Base-by-base conservation (phyloP, 1,140 invertebrate species). In the Asbolus verrucosus region DNA sequence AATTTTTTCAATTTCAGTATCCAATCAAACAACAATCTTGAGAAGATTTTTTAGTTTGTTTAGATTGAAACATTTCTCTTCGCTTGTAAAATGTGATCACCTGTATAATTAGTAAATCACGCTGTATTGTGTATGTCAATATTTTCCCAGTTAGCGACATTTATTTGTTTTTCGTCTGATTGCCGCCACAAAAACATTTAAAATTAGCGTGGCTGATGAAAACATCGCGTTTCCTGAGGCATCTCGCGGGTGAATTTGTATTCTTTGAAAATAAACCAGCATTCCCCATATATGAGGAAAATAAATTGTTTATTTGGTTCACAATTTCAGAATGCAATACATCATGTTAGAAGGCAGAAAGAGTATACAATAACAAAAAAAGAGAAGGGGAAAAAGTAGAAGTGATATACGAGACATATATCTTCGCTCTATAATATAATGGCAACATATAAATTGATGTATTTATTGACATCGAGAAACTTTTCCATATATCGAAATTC, bases 401-500 rank as follows among this genome's bases (percentile, higher is more conserved):
- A 54, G 27, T 54, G 46, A 54, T 54, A 54, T 27, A 54, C 19
- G 46, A 54, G 46, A 27, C 46, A 21, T 54, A 54, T n/a, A 54
- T 54, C 46, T 54, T 54, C 18, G 46, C 46, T 27, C 19, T 54
- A 54, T 54, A 54, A 27, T 21, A 16, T 54, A 54, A 54, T 54
- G 46, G 46, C 18, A 24, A 54, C 18, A 16, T 21, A 63, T 63
- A 63, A 63, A 63, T 63, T 63, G 61, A 63, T 63, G 61, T 41
- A 63, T 63, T 63, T 63, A 63, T 63, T 63, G 61, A 63, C 33
- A 63, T 63, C 18, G 16, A 27, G 61, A 63, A 63, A 63, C 18
- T 63, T 63, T 62, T 63, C 33, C 39, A 63, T 72, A n/a, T n/a
- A 72, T 72, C 70, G 65, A 68, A 72, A 72, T 60, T 65, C 70